Conservation (phyloP, 2,888 invertebrate genomes). For the Scrobipalpa costella region DNA sequence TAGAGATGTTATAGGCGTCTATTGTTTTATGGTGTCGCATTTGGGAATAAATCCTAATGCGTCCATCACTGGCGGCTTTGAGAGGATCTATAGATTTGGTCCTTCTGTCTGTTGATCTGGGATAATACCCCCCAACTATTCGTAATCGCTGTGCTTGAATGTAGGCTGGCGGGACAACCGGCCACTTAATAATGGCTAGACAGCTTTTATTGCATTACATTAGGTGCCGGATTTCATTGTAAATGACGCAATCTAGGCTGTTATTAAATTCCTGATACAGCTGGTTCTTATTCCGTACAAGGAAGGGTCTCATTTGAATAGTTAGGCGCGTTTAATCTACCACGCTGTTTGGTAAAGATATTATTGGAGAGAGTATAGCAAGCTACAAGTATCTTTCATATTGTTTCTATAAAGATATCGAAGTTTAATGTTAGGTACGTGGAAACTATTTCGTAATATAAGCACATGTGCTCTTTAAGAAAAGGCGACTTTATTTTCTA, state of each 20-base stretch:
- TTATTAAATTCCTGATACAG: conserved; percentile 9
- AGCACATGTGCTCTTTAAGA: too few species aligned
- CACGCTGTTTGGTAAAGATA: background rate
- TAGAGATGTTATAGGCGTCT: background rate
- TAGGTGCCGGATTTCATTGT: background rate
- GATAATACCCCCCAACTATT: background rate
- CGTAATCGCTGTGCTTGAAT: background rate
- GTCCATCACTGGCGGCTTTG: background rate
- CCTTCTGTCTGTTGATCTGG: background rate
- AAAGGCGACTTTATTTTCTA: too few species aligned
- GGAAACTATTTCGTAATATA: too few species aligned
- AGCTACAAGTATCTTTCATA: background rate
- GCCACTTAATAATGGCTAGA: conserved; percentile 2
- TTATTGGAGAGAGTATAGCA: background rate
- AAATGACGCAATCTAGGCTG: background rate
- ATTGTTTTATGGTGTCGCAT: background rate
- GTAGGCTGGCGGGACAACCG: background rate
- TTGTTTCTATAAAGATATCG: too few species aligned
- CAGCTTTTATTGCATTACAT: conserved; percentile 13
- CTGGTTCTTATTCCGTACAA: conserved; percentile 1
- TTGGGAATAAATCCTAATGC: background rate
- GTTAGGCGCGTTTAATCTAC: background rate
- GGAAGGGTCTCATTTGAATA: background rate
- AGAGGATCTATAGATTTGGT: background rate
- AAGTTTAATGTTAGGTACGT: too few species aligned